Evolutionary conservation across 2,113 vertebrate genomes (phyloP).

Genomic region (Garra rufa): DNA sequence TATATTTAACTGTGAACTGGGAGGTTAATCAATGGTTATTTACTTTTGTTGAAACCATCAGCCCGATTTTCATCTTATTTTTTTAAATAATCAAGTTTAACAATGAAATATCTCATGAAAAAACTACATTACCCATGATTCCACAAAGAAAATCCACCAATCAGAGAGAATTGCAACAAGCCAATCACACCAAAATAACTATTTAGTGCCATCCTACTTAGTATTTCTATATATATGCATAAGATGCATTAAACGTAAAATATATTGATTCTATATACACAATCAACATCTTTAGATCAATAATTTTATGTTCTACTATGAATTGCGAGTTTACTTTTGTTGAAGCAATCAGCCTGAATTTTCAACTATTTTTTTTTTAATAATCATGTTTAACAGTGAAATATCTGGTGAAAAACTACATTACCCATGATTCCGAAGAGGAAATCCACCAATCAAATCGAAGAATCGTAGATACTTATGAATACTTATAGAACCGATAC

Average conservation of each 20-base stretch:
- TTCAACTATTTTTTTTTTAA: background rate
- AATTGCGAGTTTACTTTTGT: no score
- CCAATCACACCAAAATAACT: no score
- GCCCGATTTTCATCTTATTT: background rate
- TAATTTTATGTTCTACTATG: no score
- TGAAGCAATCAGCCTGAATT: background rate
- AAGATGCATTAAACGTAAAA: no score
- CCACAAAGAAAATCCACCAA: background rate
- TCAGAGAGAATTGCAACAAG: background rate
- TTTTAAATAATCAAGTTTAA: background rate
- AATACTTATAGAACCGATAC: background rate
- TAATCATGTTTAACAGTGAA: background rate
- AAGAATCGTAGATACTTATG: no score
- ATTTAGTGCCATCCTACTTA: no score
- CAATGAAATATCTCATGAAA: background rate
- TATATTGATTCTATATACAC: no score
- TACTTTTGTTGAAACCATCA: background rate
- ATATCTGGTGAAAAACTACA: background rate
- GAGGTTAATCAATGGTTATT: background rate
- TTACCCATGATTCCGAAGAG: background rate
- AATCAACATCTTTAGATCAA: no score
- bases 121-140: background rate
- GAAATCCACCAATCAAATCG: background rate
- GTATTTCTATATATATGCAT: no score
- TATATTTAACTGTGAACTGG: background rate